Conservation (phyloP, 2,113 vertebrate genomes). For the Syngnathoides biaculeatus region DNA sequence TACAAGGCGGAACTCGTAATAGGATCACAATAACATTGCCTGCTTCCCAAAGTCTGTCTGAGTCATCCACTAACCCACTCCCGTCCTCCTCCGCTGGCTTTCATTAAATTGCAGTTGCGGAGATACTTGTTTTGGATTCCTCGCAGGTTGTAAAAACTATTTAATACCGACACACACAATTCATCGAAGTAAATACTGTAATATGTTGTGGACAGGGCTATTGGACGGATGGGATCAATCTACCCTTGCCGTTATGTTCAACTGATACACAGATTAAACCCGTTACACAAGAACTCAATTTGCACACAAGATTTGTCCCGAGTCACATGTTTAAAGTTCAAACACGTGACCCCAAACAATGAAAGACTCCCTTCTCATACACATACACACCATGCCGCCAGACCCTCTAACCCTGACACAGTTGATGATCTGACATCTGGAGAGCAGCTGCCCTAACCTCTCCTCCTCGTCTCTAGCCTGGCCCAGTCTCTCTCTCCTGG, state of each 20-base stretch:
- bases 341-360: constrained; percentile 8
- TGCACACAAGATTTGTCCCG: background rate
- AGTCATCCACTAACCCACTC: constrained; percentile 14
- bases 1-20: constrained; percentile 10
- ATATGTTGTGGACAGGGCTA: constrained; percentile 2
- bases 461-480: constrained; percentile 39
- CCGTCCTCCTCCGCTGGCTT: constrained; percentile 38
- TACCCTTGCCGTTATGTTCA: constrained; percentile 22
- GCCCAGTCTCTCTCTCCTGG: constrained; percentile 42
- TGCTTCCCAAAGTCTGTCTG: constrained; percentile 17
- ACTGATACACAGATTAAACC: constrained; percentile 16
- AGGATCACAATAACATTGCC: constrained; percentile 27
- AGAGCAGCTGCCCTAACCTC: constrained; percentile 57
- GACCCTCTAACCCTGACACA: constrained; percentile 16
- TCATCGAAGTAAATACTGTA: constrained; percentile 20
- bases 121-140: constrained; percentile 54
- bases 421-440: constrained; percentile 61
- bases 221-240: constrained; percentile 18
- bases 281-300: constrained; percentile 18
- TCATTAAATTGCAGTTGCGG: constrained; percentile 45
- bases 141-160: constrained; percentile 50
- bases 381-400: constrained; percentile 11
- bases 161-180: constrained; percentile 24
- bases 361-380: background rate
- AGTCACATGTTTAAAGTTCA: constrained; percentile 11